Base-by-base conservation (phyloP, 1,140 invertebrate species). In the Caenorhabditis remanei region DNA sequence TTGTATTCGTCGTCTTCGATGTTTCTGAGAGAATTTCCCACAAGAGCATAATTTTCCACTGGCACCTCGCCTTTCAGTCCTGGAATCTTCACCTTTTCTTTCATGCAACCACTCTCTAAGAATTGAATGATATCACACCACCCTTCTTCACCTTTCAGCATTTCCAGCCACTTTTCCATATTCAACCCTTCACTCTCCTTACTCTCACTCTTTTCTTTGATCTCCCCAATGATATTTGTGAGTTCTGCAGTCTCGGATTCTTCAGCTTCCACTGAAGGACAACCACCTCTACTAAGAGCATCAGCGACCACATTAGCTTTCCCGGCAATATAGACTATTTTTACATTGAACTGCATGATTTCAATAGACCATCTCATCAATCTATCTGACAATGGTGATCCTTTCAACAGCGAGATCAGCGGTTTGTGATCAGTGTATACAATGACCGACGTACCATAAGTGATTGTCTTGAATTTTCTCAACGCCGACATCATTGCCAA, bases 401-500 rank as follows among this genome's bases (percentile, higher is more conserved):
- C 58, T 63, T 8, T 63, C n/a, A 63, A 32, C 6, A 63, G 21
- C 7, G 21, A 63, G 2, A 24, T 63, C 58, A 63, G 32, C 32
- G 58, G 58, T 63, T 63, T 32, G 21, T 63, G 58, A 24, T 63
- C 58, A 24, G 58, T 63, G 32, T 6, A 63, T 6, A 63, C 58
- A 6, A 32, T 21, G 21, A 63, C 13, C 7, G 5, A 13, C 7
- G 58, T 32, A 3, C 75, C 65, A 50, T 85, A 65, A 19, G 87
- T 16, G 16, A 85, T 48, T 9, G 83, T 16, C 16, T 71, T 46
- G 46, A 85, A 88, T 43, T 61, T 8, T 41, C 40, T 46, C 21
- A 87, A 16, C n/a, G 56, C 79, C 13, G 2, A 24, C 61, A 46
- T 0, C 9, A 89, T 55, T 4, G 63, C 88, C n/a, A 89, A 58